Base-by-base conservation (phyloP, 1,140 invertebrate genomes). In the Tetranychus cinnabarinus region DNA sequence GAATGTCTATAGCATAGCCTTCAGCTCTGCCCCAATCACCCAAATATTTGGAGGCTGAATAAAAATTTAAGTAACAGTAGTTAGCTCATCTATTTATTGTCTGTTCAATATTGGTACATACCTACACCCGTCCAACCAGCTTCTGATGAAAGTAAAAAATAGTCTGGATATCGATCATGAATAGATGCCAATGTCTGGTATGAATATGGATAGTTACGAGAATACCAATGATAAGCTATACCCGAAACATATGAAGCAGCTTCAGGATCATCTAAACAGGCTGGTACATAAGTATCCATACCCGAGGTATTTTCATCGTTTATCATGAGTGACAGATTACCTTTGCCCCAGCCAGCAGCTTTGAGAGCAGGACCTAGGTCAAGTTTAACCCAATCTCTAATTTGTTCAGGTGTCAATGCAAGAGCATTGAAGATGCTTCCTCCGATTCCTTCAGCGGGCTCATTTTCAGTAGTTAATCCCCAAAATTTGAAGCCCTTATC, bases 211-310 rank as follows among this genome's bases (percentile, higher is more conserved):
- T 52, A 52, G 6, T 52, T 6, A 2, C 50, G n/a, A 23, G n/a
- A 31, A 65, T 80, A 90, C 82, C 82, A 90, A 70, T 90, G 87
- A 2, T 88, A 75, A n/a, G 47, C 63, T 12, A 64, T 61, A 35
- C 61, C 61, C 7, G 50, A 36, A n/a, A 62, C 52, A 46, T 64
- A 64, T 39, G 64, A 57, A n/a, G 50, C 45, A 5, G 63, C 61
- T 15, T 57, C 61, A 10, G 36, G 13, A 52, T 64, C 61, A 10
- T 69, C 23, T 6, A 64, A 10, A 46, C 63, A 15, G 10, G 56
- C 37, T 12, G 15, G 5, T n/a, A 34, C 48, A 46, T 58, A 61
- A 23, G 6, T 60, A 35, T 35, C 8, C 5, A 60, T 33, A 13
- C 5, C 33, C 15, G 8, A 31, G 33, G 15, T 54, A 31, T 62